These are phyloP conservation scores for Odocoileus hemionus DNA, from an alignment of 2,113 vertebrate genomes.

Conservation along the genomic window DNA sequence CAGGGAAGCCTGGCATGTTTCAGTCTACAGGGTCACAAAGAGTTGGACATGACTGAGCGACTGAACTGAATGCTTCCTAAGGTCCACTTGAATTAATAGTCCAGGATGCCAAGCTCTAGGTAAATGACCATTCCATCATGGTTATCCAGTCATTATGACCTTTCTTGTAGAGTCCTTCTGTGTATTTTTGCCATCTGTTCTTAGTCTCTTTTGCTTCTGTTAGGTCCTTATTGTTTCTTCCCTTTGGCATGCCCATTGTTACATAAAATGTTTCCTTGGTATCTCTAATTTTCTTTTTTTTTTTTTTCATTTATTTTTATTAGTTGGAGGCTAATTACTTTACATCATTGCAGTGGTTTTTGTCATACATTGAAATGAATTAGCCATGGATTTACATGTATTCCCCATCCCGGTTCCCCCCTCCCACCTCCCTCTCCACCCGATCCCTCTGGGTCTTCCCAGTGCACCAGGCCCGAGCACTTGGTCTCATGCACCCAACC, in stretches of 20 bases:
- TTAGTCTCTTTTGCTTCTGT: background rate
- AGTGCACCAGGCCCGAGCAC: no score
- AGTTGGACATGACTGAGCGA: background rate
- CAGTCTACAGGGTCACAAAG: background rate
- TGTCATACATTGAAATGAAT: no score
- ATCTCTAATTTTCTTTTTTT: background rate
- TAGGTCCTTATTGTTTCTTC: background rate
- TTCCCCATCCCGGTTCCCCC: no score
- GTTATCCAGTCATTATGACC: background rate
- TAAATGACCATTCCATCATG: background rate
- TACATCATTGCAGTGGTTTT: no score
- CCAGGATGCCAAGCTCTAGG: background rate
- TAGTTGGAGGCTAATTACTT: no score
- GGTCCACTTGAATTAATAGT: background rate
- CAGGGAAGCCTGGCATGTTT: background rate
- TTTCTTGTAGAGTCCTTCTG: background rate
- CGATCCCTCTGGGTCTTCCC: no score
- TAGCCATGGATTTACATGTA: no score
- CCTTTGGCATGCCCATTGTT: background rate
- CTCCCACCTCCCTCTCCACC: no score
- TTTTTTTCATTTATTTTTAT: no score
- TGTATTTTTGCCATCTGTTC: background rate
- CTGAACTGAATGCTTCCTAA: background rate
- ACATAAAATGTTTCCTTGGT: background rate
- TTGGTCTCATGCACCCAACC: no score